phyloP scores from a whole-genome alignment of 2,888 invertebrate genomes.

The Petrophora chlorosata region DNA sequence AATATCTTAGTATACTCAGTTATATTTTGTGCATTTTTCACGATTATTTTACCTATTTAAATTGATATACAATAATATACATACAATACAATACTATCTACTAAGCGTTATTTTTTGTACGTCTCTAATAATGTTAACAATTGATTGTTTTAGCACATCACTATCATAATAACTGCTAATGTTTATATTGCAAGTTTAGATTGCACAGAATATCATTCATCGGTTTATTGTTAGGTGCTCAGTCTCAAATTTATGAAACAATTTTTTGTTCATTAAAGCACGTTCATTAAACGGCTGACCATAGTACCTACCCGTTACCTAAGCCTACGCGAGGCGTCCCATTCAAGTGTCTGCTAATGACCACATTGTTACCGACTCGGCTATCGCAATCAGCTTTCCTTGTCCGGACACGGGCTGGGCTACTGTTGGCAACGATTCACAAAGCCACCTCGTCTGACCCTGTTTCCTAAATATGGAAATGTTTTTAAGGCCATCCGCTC shows the following conservation, averaged over 20 bases:
- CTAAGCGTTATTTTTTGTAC: no score
- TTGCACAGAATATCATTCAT: no score
- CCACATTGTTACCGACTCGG: constrained; percentile 48
- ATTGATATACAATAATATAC: no score
- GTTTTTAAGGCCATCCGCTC: constrained; percentile 65
- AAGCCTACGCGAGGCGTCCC: constrained; percentile 21
- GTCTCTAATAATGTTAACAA: no score
- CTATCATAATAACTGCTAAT: no score
- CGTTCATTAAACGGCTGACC: constrained; percentile 9
- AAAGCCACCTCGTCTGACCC: constrained; percentile 68
- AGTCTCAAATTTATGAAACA: background rate
- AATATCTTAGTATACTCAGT: no score
- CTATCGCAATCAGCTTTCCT: constrained; percentile 67
- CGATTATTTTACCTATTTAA: no score
- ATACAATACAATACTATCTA: no score
- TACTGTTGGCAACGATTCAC: constrained; percentile 46
- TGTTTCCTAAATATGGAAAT: constrained; percentile 75
- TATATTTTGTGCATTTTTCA: no score
- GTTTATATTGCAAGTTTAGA: no score
- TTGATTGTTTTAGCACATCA: no score
- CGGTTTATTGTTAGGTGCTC: no score
- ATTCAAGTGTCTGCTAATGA: constrained; percentile 40
- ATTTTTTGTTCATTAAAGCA: background rate
- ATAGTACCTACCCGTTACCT: constrained; percentile 24
- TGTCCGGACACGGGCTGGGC: constrained; percentile 41